Percentiles rank a stretch among this genome's conserved stretches.
Conservation (phyloP, 1,140 invertebrate species). For the Helicoverpa zea region DNA sequence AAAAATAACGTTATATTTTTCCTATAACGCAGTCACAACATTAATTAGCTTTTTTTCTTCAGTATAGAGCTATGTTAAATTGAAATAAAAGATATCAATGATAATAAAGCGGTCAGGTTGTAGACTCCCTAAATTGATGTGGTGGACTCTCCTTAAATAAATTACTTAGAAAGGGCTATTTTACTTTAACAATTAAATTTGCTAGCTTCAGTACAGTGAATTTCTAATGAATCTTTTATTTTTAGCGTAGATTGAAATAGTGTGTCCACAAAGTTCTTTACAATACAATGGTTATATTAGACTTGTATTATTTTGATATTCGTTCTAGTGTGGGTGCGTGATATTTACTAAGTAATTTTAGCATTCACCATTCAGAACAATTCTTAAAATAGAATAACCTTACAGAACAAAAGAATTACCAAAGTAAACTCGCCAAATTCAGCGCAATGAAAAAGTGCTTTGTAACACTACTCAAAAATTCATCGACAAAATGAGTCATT, state of each 20-base stretch:
- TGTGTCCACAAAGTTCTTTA: no score
- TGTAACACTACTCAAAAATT: constrained; percentile 25
- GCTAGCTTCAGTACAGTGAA: no score
- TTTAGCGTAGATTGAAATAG: background rate
- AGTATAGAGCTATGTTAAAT: background rate
- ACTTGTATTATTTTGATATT: no score
- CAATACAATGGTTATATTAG: no score
- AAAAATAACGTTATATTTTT: no score
- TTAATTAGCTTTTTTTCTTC: no score
- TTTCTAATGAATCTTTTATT: no score
- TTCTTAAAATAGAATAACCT: background rate
- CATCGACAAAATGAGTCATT: constrained; percentile 14
- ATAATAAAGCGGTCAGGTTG: background rate
- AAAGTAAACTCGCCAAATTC: constrained; percentile 2
- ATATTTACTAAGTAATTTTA: no score
- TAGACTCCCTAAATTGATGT: constrained; percentile 1
- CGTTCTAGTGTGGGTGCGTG: no score
- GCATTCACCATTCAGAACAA: no score
- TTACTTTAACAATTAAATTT: no score
- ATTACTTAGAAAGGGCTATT: background rate
- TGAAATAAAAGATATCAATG: background rate
- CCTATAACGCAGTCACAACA: no score
- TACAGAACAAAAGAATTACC: background rate
- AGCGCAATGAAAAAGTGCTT: constrained; percentile 8
- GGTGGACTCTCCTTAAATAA: background rate